Evolutionary conservation across 1,140 invertebrate species (phyloP).

Genomic region (Camponotus floridanus): DNA sequence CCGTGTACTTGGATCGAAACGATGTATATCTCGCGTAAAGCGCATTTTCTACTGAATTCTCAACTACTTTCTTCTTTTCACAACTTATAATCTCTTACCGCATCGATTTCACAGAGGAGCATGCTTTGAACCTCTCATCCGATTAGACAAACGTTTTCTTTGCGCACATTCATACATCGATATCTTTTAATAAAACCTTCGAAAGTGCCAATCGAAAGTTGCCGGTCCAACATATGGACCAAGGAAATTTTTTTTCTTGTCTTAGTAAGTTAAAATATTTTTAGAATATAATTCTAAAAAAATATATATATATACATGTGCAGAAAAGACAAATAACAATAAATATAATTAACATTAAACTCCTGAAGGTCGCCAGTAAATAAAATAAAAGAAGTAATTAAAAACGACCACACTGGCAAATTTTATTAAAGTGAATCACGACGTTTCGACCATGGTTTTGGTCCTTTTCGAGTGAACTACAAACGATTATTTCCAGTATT

Average conservation of each 20-base stretch:
- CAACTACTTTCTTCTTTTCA: conserved; percentile 36
- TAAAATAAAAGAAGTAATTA: no score
- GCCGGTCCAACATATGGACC: background rate
- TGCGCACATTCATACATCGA: no score
- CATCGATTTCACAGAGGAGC: background rate
- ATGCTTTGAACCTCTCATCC: conserved; percentile 19
- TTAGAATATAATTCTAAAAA: background rate
- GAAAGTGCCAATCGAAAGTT: background rate
- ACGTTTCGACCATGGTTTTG: no score
- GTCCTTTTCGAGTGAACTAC: no score
- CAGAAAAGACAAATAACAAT: background rate
- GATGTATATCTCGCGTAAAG: conserved; percentile 63
- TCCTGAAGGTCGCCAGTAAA: no score
- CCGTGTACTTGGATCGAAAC: conserved; percentile 61
- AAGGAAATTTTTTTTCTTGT: background rate
- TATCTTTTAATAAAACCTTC: background rate
- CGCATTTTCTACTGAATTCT: conserved; percentile 62
- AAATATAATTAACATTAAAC: background rate
- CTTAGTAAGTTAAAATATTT: background rate
- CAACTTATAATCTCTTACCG: conserved; percentile 41
- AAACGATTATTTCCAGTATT: no score
- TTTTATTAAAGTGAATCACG: no score
- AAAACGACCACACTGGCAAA: no score
- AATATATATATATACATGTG: background rate
- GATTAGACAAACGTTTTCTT: conserved; percentile 3